Conservation (phyloP, 2,888 invertebrate species). For the Elegia similella region DNA sequence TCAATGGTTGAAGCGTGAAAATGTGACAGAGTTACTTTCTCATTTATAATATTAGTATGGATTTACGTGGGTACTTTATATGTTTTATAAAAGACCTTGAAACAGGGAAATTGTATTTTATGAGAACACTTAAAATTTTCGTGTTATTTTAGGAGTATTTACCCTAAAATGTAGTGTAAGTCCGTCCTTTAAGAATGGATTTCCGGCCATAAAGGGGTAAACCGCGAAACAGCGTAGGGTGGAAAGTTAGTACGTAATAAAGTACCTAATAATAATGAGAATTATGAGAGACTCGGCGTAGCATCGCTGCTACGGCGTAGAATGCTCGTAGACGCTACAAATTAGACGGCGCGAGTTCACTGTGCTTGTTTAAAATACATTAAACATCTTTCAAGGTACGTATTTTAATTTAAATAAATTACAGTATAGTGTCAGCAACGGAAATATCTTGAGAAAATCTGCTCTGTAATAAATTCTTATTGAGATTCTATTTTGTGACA, state of each 20-base stretch:
- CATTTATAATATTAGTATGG: no score
- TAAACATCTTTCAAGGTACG: background rate
- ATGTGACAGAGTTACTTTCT: no score
- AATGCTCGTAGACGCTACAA: constrained; percentile 11
- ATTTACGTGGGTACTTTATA: no score
- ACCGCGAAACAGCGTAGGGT: constrained; percentile 5
- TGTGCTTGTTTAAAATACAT: background rate
- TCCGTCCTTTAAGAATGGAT: constrained; percentile 8
- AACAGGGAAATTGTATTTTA: background rate
- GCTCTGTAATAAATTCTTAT: background rate
- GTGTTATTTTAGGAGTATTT: background rate
- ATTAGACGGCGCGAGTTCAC: background rate
- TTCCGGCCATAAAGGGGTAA: constrained; percentile 10
- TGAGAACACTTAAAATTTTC: background rate
- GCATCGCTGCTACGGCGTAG: constrained; percentile 17
- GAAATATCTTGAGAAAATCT: background rate
- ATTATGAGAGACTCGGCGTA: constrained; percentile 21
- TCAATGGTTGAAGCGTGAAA: no score
- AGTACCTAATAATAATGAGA: constrained; percentile 25
- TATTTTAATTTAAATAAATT: background rate
- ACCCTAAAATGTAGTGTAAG: constrained; percentile 4
- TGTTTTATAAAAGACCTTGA: no score
- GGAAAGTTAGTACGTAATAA: constrained; percentile 20
- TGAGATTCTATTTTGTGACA: no score
- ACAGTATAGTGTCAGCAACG: background rate